Percentiles rank a stretch among this genome's conserved stretches.
phyloP scores from a whole-genome alignment of 2,797 vertebrate genomes.

The Epinephelus coioides region DNA sequence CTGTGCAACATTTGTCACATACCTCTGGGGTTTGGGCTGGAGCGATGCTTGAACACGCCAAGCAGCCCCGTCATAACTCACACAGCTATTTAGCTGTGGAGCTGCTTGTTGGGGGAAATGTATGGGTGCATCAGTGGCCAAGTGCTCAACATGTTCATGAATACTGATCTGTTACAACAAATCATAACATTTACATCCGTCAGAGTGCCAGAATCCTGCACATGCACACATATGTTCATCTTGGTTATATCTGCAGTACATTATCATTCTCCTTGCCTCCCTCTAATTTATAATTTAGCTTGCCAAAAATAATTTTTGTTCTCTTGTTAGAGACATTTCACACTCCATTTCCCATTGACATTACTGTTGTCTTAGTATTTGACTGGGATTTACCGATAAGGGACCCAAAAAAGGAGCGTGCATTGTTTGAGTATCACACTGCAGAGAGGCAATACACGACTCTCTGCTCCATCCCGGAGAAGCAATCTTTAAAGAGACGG shows the following conservation, averaged over 20 bases:
- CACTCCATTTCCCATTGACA: constrained; percentile 52
- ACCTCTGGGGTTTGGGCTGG: constrained; percentile 63
- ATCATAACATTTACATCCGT: not conserved
- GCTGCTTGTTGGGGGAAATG: constrained; percentile 8
- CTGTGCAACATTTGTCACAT: constrained; percentile 71
- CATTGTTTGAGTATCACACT: constrained; percentile 12
- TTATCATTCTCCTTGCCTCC: constrained; percentile 6
- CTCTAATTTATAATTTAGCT: constrained; percentile 58
- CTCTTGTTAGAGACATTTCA: constrained; percentile 58
- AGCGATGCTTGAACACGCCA: constrained; percentile 43
- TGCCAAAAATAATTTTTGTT: constrained; percentile 37
- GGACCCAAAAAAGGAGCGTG: not conserved
- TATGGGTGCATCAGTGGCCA: constrained; percentile 20
- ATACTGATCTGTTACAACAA: not conserved
- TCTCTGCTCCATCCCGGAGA: constrained; percentile 29
- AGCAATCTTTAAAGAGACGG: constrained; percentile 32
- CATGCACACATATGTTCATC: not conserved
- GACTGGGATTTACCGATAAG: constrained; percentile 10
- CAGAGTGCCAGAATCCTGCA: not conserved
- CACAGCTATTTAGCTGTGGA: constrained; percentile 39
- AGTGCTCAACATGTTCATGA: constrained; percentile 9
- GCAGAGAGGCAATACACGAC: not conserved
- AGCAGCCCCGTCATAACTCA: constrained; percentile 52
- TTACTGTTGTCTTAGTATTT: constrained; percentile 30
- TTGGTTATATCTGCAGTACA: not conserved